A percentile compares a stretch with the other conserved stretches of the same genome.
Conservation (phyloP, 1,140 invertebrate species). For the Macrocentrus cingulum region DNA sequence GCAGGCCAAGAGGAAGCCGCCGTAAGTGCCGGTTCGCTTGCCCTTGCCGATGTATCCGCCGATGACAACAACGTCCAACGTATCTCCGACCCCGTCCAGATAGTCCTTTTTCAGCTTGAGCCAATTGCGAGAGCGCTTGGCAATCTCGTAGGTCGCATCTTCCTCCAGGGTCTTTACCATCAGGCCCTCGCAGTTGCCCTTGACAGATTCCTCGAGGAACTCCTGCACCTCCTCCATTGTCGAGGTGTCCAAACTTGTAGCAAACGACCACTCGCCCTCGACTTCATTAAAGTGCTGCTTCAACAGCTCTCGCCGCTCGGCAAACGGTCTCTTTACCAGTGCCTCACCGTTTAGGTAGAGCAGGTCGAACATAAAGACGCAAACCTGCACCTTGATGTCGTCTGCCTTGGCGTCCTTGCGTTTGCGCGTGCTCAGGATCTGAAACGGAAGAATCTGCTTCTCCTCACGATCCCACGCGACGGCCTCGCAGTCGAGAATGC, state of each 20-base stretch:
- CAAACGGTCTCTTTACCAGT: conserved; percentile 79
- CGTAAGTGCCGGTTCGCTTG: conserved; percentile 91
- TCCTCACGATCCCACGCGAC: conserved; percentile 94
- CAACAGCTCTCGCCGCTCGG: conserved; percentile 75
- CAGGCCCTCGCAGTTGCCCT: conserved; percentile 92
- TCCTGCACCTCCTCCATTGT: conserved; percentile 91
- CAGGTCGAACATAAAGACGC: conserved; percentile 97
- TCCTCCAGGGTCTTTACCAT: conserved; percentile 97
- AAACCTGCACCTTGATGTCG: conserved; percentile 96
- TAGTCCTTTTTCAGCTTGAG: conserved; percentile 98
- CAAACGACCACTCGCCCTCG: conserved; percentile 88
- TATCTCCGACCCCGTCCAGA: conserved; percentile 92
- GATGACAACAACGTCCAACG: conserved; percentile 92
- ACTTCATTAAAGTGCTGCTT: conserved; percentile 74
- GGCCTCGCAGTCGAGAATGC: conserved; percentile 94
- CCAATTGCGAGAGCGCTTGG: conserved; percentile 96
- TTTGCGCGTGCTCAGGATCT: conserved; percentile 94
- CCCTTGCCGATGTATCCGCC: conserved; percentile 94
- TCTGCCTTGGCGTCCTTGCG: conserved; percentile 89
- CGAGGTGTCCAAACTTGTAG: conserved; percentile 79
- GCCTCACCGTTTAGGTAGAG: conserved; percentile 91
- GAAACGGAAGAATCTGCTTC: conserved; percentile 94
- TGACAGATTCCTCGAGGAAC: conserved; percentile 94
- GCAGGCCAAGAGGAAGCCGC: conserved; percentile 96
- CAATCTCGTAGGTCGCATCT: conserved; percentile 97